phyloP scores from a whole-genome alignment of 1,140 invertebrate genomes.

The Mizuhopecten yessoensis region DNA sequence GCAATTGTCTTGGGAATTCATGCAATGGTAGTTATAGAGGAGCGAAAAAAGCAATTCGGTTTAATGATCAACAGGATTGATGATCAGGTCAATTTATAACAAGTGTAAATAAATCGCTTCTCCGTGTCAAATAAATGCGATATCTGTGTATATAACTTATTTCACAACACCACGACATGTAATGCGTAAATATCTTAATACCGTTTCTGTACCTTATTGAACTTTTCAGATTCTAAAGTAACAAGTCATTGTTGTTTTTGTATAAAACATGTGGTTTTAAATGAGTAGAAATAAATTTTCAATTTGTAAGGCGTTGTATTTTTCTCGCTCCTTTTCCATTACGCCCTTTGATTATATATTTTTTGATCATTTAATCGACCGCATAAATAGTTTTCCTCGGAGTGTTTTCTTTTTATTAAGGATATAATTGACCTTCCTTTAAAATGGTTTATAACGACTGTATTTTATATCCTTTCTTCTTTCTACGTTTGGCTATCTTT shows the following conservation, averaged over 20 bases:
- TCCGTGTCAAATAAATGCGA: too few species aligned
- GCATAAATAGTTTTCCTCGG: not conserved
- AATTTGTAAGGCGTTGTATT: not conserved
- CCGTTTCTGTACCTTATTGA: constrained; percentile 17
- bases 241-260: not conserved
- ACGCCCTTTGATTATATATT: not conserved
- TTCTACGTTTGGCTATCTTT: not conserved
- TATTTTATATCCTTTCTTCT: not conserved
- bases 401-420: not conserved
- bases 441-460: not conserved
- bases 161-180: not conserved
- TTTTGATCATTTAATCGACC: not conserved
- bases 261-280: not conserved
- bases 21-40: too few species aligned
- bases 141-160: too few species aligned
- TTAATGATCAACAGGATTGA: too few species aligned
- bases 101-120: too few species aligned
- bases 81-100: too few species aligned
- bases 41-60: too few species aligned
- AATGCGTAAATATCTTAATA: not conserved
- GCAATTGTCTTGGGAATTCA: too few species aligned
- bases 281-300: not conserved
- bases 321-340: not conserved
- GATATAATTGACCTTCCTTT: not conserved
- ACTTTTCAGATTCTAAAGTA: not conserved